A percentile compares a stretch with the other conserved stretches of the same genome.
phyloP scores from a whole-genome alignment of 2,888 invertebrate genomes.

The Mantis religiosa region DNA sequence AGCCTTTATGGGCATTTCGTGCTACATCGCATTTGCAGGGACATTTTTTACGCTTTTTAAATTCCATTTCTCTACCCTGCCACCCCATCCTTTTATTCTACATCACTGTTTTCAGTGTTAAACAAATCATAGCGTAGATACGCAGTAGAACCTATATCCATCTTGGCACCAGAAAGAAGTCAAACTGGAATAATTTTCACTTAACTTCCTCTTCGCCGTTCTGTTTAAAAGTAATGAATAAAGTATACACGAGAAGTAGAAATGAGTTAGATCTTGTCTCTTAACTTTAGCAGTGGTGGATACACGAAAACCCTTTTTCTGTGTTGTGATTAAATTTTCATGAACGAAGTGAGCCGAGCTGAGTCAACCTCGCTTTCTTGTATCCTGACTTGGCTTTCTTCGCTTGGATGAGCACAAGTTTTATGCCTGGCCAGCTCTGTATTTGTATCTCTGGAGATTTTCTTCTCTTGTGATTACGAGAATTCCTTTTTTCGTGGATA shows the following conservation, averaged over 20 bases:
- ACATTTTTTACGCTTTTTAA: no score
- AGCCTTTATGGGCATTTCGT: no score
- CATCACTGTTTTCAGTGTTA: no score
- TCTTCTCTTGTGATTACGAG: not conserved
- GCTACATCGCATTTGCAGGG: no score
- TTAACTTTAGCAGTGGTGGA: not conserved
- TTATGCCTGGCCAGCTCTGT: not conserved
- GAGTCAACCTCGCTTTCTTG: not conserved
- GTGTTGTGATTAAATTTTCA: not conserved
- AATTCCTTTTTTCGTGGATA: not conserved
- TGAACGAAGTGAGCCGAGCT: not conserved
- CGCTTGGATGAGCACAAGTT: not conserved
- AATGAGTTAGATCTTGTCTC: not conserved
- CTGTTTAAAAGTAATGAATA: not conserved
- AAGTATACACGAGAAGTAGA: not conserved
- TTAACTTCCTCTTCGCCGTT: not conserved
- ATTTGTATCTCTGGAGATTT: not conserved
- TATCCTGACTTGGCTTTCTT: not conserved
- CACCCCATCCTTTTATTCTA: not conserved
- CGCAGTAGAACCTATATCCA: not conserved
- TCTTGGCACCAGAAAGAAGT: not conserved
- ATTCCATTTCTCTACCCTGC: not conserved
- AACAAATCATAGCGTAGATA: not conserved
- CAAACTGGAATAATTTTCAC: not conserved
- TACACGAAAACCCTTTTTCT: not conserved